A percentile compares a stretch with the other conserved stretches of the same genome.
phyloP scores from a whole-genome alignment of 2,888 invertebrate genomes.

The Tromatobia lineatoria region DNA sequence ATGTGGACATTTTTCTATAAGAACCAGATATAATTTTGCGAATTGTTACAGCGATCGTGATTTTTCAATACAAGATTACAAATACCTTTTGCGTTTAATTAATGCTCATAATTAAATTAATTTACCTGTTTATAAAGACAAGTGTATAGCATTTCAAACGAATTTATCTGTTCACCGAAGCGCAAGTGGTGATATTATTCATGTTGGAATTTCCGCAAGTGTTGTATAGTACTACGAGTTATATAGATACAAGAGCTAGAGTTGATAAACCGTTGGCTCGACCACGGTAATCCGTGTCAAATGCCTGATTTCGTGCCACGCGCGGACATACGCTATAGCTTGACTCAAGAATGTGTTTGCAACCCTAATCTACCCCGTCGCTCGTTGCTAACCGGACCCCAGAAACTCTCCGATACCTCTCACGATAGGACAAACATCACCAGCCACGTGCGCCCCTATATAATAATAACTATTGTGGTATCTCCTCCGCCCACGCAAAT shows the following conservation, averaged over 20 bases:
- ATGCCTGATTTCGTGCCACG: slow-evolving; percentile 52
- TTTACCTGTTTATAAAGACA: neutral
- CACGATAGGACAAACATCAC: slow-evolving; percentile 14
- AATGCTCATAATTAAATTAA: neutral
- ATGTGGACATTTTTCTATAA: too few relatives aligned
- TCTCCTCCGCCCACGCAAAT: neutral
- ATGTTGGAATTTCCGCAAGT: slow-evolving; percentile 11
- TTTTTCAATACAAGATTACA: too few relatives aligned
- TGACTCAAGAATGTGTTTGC: slow-evolving; percentile 40
- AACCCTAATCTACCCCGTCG: slow-evolving; percentile 19
- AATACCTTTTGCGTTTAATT: neutral
- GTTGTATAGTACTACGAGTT: neutral
- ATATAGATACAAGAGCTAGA: neutral
- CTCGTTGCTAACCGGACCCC: slow-evolving; percentile 36
- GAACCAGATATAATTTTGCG: too few relatives aligned
- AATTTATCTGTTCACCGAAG: neutral
- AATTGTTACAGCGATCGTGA: too few relatives aligned
- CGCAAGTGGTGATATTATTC: slow-evolving; percentile 16
- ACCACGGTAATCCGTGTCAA: slow-evolving; percentile 54
- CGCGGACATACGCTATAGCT: slow-evolving; percentile 13
- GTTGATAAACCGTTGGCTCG: slow-evolving; percentile 22
- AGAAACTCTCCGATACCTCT: slow-evolving; percentile 32
- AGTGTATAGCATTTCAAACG: neutral
- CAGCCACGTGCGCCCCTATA: slow-evolving; percentile 5
- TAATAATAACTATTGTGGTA: neutral